Evolutionary conservation across 2,888 invertebrate species (phyloP).

Genomic region (Eledona agricola): DNA sequence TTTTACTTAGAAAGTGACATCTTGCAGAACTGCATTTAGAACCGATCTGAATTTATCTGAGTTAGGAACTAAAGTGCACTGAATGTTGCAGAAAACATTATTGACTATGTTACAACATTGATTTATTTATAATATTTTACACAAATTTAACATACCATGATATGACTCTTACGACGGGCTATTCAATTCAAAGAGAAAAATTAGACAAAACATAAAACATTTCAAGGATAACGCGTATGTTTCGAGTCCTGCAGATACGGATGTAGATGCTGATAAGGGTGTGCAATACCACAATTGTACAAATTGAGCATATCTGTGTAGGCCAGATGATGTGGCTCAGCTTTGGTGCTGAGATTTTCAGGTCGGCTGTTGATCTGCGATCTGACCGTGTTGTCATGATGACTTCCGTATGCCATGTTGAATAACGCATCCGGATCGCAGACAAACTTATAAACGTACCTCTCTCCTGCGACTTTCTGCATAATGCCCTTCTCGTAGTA

Average conservation of each 20-base stretch:
- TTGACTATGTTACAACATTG: conserved; percentile 28
- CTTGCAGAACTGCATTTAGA: too few relatives aligned
- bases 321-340: conserved; percentile 58
- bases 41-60: too few relatives aligned
- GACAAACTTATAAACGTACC: conserved; percentile 96
- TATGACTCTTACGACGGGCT: conserved; percentile 11
- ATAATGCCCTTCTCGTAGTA: conserved; percentile 99
- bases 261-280: conserved; percentile 61
- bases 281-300: conserved; percentile 61
- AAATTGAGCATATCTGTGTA: conserved; percentile 63
- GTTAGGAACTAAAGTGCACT: too few relatives aligned
- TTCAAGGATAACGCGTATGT: conserved; percentile 47
- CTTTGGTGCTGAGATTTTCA: conserved; percentile 57
- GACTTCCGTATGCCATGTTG: conserved; percentile 77
- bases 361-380: conserved; percentile 48
- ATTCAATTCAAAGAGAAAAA: conserved; percentile 9
- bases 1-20: too few relatives aligned
- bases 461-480: conserved; percentile 91
- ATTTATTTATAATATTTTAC: conserved; percentile 31
- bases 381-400: conserved; percentile 48
- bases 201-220: conserved; percentile 50
- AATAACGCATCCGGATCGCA: conserved; percentile 93
- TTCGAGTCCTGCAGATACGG: conserved; percentile 57
- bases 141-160: conserved; percentile 18
- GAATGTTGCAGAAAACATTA: too few relatives aligned